Conservation (phyloP, 2,113 vertebrate species). For the Chaetops frenatus region DNA sequence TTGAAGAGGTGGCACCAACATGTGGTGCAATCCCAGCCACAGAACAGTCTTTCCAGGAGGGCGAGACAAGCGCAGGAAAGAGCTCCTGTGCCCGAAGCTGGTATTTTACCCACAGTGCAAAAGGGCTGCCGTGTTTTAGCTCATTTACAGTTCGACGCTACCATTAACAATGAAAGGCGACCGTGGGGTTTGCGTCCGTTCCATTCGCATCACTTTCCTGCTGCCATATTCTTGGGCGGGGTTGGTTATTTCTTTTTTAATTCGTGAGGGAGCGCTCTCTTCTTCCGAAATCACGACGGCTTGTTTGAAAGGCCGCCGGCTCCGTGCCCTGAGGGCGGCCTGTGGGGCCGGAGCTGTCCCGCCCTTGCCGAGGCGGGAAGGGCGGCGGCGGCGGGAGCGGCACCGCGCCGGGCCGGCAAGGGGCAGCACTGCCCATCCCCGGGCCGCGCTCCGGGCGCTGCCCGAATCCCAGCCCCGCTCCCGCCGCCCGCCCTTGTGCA, state of each 20-base stretch:
- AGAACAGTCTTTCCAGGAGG: neutral
- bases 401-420: neutral
- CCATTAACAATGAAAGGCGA: neutral
- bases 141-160: fast-evolving
- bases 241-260: neutral
- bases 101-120: neutral
- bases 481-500: neutral
- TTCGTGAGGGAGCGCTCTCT: fast-evolving
- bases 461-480: neutral
- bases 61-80: neutral
- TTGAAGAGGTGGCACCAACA: neutral
- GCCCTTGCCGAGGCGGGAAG: neutral
- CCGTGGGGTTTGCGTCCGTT: fast-evolving
- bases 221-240: neutral
- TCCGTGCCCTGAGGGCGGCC: fast-evolving
- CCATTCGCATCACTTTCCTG: neutral
- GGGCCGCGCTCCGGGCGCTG: neutral
- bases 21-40: fast-evolving
- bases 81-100: neutral
- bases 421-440: neutral
- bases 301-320: fast-evolving
- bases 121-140: neutral
- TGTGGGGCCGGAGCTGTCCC: fast-evolving
- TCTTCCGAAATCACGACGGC: fast-evolving
- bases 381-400: neutral